Evolutionary conservation across 2,797 vertebrate genomes (phyloP).

Genomic region (Halcyon leucocephala): DNA sequence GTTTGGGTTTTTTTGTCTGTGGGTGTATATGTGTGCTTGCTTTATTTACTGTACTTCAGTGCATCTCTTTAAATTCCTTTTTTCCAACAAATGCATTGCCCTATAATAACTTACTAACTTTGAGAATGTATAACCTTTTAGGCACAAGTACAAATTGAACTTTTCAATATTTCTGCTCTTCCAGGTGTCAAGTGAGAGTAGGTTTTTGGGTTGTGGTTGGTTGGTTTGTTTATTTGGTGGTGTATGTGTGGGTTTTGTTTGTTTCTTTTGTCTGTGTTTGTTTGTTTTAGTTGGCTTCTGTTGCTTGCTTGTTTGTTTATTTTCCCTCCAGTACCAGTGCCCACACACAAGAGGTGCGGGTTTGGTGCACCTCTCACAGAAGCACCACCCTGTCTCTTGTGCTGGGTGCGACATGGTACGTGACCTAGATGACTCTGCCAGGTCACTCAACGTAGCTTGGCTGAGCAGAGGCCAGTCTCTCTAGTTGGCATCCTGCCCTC

Average conservation of each 20-base stretch:
- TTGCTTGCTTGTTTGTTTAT: neutral
- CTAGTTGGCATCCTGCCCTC: neutral
- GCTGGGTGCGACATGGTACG: rapidly evolving
- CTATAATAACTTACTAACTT: neutral
- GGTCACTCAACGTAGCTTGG: rapidly evolving
- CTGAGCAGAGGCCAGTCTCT: neutral
- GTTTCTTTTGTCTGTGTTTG: too few species aligned
- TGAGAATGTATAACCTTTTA: neutral
- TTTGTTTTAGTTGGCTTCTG: too few species aligned
- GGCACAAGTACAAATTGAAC: neutral
- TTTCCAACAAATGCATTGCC: slow-evolving; percentile 2
- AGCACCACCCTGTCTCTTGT: neutral
- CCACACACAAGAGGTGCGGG: rapidly evolving
- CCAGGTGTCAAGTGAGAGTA: neutral
- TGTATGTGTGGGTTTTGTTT: too few species aligned
- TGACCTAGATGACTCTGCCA: neutral
- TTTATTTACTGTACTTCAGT: slow-evolving; percentile 44
- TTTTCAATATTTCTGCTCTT: neutral
- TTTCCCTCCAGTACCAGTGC: neutral
- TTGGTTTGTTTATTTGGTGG: too few species aligned
- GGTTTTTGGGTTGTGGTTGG: too few species aligned
- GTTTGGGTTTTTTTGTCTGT: neutral
- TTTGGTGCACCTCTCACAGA: neutral
- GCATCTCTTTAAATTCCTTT: slow-evolving; percentile 50
- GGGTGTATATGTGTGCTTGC: neutral